Evolutionary conservation across 2,113 vertebrate species (phyloP), one percentile per base, ranked within the genome.

Genomic region (Python bivittatus): DNA sequence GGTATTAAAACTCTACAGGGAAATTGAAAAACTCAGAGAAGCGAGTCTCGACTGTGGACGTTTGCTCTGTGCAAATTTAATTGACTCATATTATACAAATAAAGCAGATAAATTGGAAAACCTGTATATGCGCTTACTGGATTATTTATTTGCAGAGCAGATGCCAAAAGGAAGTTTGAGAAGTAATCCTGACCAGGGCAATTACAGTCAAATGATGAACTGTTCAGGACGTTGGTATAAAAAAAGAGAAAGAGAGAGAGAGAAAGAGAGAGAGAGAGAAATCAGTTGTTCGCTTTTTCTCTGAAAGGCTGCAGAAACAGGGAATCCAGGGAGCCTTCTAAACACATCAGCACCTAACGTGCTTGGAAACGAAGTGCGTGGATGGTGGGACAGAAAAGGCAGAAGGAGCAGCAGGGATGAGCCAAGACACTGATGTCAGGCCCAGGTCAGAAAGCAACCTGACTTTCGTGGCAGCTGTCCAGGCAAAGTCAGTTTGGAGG

Each of bases 1-100:
- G 94, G 94, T 96, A 96, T 96, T 97, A 96, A 96, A 97, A 93
- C 92, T 93, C 96, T 96, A 90, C 1, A 90, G 95, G 95, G 94
- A 96, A 97, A 97, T 91, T 93, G 96, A 95, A 97, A 95, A 93
- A 94, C 93, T 96, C 94, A 94, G 93, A 96, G 91, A 94, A 96
- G 91, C 96, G 93, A 97, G 95, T 96, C 92, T 93, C 93, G 95
- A 56, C 92, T 94, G 94, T 79, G 48, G 93, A 94, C 86, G 94
- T 94, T 84, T 83, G 83, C 64, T 93, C 94, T 93, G 94, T 22
- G 22, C 92, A 96, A 96, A 97, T 97, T 96, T 95, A 96, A 97
- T 96, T 97, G 94, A 95, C 89, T 97, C 90, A 92, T 94, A 95
- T 95, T 96, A 95, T 95, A 96, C 94, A 97, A 97, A 96, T 95